These are phyloP conservation scores for Diplolepis rosae DNA, from an alignment of 2,888 invertebrate species.

Conservation along the genomic window DNA sequence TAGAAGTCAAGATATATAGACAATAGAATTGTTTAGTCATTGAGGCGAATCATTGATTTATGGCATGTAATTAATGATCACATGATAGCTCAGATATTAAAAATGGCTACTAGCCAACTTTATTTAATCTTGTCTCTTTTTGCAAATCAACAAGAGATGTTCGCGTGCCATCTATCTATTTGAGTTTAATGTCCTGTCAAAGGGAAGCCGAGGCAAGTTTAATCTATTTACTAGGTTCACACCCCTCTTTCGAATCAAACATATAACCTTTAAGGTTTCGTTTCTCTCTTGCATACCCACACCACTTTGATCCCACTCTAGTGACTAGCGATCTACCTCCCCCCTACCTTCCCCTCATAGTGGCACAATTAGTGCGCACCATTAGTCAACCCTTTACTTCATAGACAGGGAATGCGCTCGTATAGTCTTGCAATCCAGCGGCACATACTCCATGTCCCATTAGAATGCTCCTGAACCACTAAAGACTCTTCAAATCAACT, in stretches of 20 bases:
- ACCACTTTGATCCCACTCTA: constrained; percentile 36
- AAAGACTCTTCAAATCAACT: constrained; percentile 4
- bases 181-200: constrained; percentile 54
- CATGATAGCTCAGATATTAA: background rate
- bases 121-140: background rate
- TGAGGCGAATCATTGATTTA: constrained; percentile 3
- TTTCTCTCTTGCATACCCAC: constrained; percentile 32
- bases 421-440: constrained; percentile 7
- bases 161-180: constrained; percentile 70
- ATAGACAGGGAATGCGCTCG: constrained; percentile 30
- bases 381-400: constrained; percentile 64
- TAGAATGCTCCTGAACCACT: constrained; percentile 7
- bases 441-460: constrained; percentile 21
- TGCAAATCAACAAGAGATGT: constrained; percentile 38
- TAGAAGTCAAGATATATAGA: background rate
- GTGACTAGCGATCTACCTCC: constrained; percentile 22
- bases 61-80: background rate
- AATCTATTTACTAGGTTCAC: constrained; percentile 62
- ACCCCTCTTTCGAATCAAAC: constrained; percentile 8
- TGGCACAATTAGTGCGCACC: constrained; percentile 68
- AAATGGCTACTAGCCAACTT: constrained; percentile 11
- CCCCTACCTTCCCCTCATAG: constrained; percentile 39
- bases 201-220: constrained; percentile 62
- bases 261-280: background rate
- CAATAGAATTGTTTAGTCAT: background rate